phyloP scores from a whole-genome alignment of 2,888 invertebrate species.

The Drosophila anceps region DNA sequence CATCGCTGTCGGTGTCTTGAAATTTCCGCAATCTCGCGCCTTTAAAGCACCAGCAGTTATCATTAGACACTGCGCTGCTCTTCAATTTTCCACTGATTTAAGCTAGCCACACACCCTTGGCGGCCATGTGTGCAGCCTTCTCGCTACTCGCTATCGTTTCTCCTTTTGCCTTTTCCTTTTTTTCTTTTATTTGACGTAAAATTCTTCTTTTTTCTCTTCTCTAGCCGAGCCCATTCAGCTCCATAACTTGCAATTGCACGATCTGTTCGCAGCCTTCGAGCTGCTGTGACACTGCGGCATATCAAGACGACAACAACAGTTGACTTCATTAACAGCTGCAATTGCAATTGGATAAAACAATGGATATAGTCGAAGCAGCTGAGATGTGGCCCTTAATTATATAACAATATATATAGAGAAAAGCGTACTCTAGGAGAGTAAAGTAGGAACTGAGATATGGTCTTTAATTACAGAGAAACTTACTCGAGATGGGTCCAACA shows the following conservation, averaged over 20 bases:
- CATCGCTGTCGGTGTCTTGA: conserved; percentile 45
- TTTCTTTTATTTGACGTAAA: conserved; percentile 47
- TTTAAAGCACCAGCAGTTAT: conserved; percentile 75
- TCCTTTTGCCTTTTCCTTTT: conserved; percentile 13
- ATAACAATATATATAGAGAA: not conserved
- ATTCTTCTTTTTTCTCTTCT: conserved; percentile 34
- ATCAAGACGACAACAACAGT: conserved; percentile 34
- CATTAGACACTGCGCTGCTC: conserved; percentile 70
- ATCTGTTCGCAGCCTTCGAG: conserved; percentile 44
- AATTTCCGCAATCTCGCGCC: conserved; percentile 79
- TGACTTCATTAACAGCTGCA: conserved; percentile 21
- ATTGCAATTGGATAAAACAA: conserved; percentile 15
- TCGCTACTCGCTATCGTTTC: conserved; percentile 15
- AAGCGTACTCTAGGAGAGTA: too few relatives aligned
- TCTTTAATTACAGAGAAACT: too few relatives aligned
- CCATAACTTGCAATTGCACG: conserved; percentile 74
- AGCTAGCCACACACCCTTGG: conserved; percentile 59
- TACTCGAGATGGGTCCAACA: not conserved
- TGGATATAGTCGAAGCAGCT: not conserved
- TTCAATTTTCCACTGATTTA: conserved; percentile 76
- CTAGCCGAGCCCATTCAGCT: conserved; percentile 31
- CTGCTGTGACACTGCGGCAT: conserved; percentile 41
- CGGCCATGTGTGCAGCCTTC: conserved; percentile 40
- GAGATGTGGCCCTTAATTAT: not conserved
- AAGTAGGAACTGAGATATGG: too few relatives aligned